Evolutionary conservation across 1,140 invertebrate genomes (phyloP).

Genomic region (Drosophila mojavensis): DNA sequence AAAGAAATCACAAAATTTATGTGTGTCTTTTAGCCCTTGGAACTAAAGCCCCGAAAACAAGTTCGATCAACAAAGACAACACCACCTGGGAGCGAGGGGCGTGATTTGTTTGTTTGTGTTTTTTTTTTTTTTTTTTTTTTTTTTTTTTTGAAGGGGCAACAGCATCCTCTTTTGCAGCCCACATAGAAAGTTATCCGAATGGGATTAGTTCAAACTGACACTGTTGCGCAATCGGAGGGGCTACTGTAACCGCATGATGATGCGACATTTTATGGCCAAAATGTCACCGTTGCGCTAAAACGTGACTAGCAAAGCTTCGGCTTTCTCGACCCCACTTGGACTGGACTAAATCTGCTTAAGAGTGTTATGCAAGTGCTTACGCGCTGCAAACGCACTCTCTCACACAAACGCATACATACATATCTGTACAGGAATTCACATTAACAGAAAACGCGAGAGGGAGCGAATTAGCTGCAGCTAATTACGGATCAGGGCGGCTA

Average conservation of each 20-base stretch:
- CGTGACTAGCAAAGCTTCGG: slow-evolving; percentile 17
- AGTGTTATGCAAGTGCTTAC: slow-evolving; percentile 11
- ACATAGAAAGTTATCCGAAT: slow-evolving; percentile 71
- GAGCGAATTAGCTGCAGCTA: neutral
- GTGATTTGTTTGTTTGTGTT: neutral
- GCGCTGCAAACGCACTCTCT: neutral
- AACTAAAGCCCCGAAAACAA: slow-evolving; percentile 47
- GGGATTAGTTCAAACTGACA: slow-evolving; percentile 51
- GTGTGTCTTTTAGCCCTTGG: slow-evolving; percentile 10
- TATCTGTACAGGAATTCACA: neutral
- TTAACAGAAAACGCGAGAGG: neutral
- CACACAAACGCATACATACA: neutral
- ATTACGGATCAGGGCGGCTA: neutral
- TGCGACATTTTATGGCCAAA: slow-evolving; percentile 52
- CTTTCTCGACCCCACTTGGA: neutral
- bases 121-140: too few relatives aligned
- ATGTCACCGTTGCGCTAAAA: slow-evolving; percentile 12
- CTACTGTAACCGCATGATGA: slow-evolving; percentile 37
- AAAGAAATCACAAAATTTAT: slow-evolving; percentile 65
- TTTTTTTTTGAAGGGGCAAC: too few relatives aligned
- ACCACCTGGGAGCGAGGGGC: neutral
- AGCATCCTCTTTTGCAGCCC: slow-evolving; percentile 12
- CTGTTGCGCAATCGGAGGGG: slow-evolving; percentile 48
- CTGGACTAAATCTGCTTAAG: neutral
- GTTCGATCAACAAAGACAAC: slow-evolving; percentile 44